phyloP scores from a whole-genome alignment of 2,888 invertebrate species.

The Neoaliturus tenellus region DNA sequence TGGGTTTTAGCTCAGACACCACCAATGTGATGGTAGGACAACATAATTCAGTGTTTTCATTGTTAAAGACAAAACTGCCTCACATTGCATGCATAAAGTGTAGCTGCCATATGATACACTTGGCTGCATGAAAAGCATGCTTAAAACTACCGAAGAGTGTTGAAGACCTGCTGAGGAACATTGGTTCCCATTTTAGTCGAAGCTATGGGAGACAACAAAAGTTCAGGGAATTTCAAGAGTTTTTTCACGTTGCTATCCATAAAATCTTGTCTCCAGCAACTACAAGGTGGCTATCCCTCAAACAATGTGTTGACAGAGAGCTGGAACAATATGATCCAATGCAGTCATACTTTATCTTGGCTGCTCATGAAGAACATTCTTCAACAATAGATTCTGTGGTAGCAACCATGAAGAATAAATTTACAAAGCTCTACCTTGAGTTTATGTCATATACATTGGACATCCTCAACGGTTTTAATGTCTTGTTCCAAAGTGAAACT shows the following conservation, averaged over 20 bases:
- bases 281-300: slow-evolving; percentile 32
- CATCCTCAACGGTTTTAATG: slow-evolving; percentile 44
- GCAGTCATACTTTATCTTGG: not conserved
- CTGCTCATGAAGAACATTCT: slow-evolving; percentile 40
- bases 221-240: slow-evolving; percentile 23
- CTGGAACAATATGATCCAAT: slow-evolving; percentile 30
- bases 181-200: slow-evolving; percentile 39
- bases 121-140: not conserved
- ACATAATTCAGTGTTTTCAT: slow-evolving; percentile 36
- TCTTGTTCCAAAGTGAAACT: slow-evolving; percentile 38
- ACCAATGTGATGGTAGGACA: slow-evolving; percentile 40
- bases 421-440: slow-evolving; percentile 14
- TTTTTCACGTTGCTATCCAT: slow-evolving; percentile 46
- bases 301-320: slow-evolving; percentile 29
- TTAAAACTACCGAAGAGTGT: slow-evolving; percentile 20
- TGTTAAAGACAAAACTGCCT: slow-evolving; percentile 1
- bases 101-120: slow-evolving; percentile 48
- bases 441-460: slow-evolving; percentile 51
- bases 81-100: slow-evolving; percentile 35
- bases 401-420: slow-evolving; percentile 26
- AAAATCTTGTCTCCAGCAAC: slow-evolving; percentile 34
- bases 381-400: slow-evolving; percentile 7
- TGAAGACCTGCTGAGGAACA: slow-evolving; percentile 20
- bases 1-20: slow-evolving; percentile 42
- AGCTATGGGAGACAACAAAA: slow-evolving; percentile 32